Evolutionary conservation across 2,113 vertebrate species (phyloP).

Genomic region (Potamarius usumacintae): DNA sequence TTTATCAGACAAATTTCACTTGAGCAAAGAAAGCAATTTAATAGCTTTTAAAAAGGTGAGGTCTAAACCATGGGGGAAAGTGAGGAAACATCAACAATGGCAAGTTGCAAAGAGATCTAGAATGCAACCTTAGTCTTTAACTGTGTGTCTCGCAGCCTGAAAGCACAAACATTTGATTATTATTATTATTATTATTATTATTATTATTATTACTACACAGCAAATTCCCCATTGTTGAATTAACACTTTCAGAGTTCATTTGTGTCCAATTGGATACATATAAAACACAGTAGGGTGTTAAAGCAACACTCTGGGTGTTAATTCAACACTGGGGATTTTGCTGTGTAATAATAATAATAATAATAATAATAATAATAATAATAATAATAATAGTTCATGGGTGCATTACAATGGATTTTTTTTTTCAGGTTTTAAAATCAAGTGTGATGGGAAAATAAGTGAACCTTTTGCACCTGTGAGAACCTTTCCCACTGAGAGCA

Average conservation of each 20-base stretch:
- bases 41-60: background rate
- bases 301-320: too few species aligned
- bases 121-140: background rate
- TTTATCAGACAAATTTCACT: background rate
- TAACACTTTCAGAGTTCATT: too few species aligned
- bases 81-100: background rate
- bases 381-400: background rate
- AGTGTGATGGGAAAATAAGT: background rate
- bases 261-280: too few species aligned
- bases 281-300: too few species aligned
- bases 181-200: background rate
- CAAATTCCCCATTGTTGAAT: too few species aligned
- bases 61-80: background rate
- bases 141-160: background rate
- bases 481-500: conserved; percentile 10
- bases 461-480: background rate
- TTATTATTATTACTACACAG: too few species aligned
- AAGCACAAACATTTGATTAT: background rate
- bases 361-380: background rate
- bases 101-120: background rate
- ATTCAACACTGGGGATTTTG: too few species aligned
- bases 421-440: background rate
- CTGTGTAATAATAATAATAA: background rate
- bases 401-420: background rate
- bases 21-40: background rate